These are phyloP conservation scores for Coturnix japonica DNA, from an alignment of 2,113 vertebrate species.

Conservation along the genomic window DNA sequence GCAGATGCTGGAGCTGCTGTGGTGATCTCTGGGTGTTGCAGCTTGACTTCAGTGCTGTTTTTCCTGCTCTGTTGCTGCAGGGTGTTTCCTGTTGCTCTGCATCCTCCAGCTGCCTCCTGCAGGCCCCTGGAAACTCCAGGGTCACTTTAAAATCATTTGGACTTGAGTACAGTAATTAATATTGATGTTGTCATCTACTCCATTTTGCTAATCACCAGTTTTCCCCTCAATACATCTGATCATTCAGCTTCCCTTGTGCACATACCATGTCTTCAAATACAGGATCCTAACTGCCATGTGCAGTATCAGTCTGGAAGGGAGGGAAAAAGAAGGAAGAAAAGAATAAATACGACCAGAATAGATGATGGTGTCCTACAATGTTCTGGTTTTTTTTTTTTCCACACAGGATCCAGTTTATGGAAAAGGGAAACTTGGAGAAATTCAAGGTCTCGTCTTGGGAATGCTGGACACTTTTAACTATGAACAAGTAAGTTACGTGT, in stretches of 20 bases:
- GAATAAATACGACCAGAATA: not conserved
- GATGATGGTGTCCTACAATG: not conserved
- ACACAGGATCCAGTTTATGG: constrained; percentile 95
- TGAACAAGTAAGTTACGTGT: constrained; percentile 84
- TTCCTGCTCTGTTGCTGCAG: not conserved
- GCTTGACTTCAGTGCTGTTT: not conserved
- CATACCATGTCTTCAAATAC: not conserved
- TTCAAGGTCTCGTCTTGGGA: constrained; percentile 94
- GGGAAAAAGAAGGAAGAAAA: not conserved
- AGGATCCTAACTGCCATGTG: not conserved
- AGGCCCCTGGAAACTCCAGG: not conserved
- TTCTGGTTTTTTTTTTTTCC: constrained; percentile 32
- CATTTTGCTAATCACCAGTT: not conserved
- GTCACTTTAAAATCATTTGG: not conserved
- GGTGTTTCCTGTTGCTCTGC: not conserved
- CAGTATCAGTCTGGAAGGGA: not conserved
- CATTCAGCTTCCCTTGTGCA: not conserved
- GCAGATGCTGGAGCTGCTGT: not conserved
- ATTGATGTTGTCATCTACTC: not conserved
- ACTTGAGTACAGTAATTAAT: not conserved
- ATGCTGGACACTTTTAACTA: constrained; percentile 98
- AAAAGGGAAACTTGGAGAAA: constrained; percentile 94
- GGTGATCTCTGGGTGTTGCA: not conserved
- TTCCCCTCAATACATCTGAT: not conserved
- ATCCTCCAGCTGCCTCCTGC: not conserved